phyloP scores from a whole-genome alignment of 2,888 invertebrate species.

The Erynnis tages region DNA sequence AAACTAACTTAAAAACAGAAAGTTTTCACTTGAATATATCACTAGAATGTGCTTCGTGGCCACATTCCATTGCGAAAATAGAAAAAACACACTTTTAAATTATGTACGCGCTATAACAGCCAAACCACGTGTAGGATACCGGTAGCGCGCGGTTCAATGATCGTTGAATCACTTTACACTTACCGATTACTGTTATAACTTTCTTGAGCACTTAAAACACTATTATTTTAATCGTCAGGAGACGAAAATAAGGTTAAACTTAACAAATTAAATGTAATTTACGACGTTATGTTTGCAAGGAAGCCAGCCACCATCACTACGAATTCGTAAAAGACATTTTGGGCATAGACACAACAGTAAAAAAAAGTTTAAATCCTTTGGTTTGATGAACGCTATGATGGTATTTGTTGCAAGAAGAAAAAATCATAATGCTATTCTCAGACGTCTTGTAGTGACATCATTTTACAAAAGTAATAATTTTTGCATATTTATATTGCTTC shows the following conservation, averaged over 20 bases:
- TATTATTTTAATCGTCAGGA: constrained; percentile 60
- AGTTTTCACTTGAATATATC: constrained; percentile 44
- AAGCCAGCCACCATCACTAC: constrained; percentile 82
- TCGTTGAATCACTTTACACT: constrained; percentile 65
- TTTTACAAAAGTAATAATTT: too few relatives aligned
- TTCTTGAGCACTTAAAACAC: constrained; percentile 76
- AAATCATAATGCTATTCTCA: too few relatives aligned
- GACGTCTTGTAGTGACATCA: too few relatives aligned
- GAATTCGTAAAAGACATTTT: constrained; percentile 80
- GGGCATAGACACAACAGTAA: constrained; percentile 70
- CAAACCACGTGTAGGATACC: constrained; percentile 78
- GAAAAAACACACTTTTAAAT: constrained; percentile 54
- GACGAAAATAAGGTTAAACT: constrained; percentile 61
- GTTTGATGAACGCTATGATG: constrained; percentile 28
- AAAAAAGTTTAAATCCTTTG: constrained; percentile 55
- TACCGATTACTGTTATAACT: constrained; percentile 75
- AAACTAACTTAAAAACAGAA: constrained; percentile 46
- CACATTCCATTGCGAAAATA: constrained; percentile 43
- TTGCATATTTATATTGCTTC: too few relatives aligned
- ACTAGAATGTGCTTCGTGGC: constrained; percentile 40
- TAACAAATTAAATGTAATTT: constrained; percentile 69
- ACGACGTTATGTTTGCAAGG: constrained; percentile 77
- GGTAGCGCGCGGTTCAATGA: constrained; percentile 69
- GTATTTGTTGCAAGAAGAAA: not conserved
- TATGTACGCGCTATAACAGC: constrained; percentile 60